Evolutionary conservation across 2,797 vertebrate species (phyloP), one percentile per base, ranked within the genome.

Genomic region (Leuciscus waleckii): DNA sequence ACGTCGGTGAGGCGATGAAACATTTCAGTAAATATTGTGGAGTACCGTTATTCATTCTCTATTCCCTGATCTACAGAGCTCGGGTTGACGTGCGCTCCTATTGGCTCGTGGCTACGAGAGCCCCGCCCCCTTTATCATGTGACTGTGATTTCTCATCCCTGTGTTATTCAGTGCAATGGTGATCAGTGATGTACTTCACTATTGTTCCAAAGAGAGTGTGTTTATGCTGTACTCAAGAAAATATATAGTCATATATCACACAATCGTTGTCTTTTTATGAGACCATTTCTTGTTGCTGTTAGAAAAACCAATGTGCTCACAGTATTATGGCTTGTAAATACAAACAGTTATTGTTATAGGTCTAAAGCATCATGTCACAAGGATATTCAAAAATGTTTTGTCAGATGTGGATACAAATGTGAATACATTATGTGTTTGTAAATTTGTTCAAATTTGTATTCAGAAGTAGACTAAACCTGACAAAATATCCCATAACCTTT

Each of bases 1-100:
- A 91, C 82, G 91, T 85, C 86, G 90, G 89, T 70, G 76, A 61
- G 89, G 78, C 83, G 89, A 91, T 89, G 85, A 90, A 71, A 90
- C 92, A 92, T 95, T 94, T 93, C 94, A 87, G 93, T 91, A 93
- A 88, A 93, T 56, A 88, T 88, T 91, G 88, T 90, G 80, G 82
- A 85, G 94, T 87, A 91, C 96, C 96, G 94, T 96, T 97, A 96
- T 95, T 95, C 95, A 93, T 84, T 90, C 94, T 90, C 88, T 90
- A 90, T 92, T 90, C 65, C 85, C 87, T 83, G 77, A 93, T 93
- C 92, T 93, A 90, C 87, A 87, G 84, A 91, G 90, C 90, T 92
- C 94, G 93, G 89, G 89, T 89, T 82, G 88, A 93, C 92, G 88
- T 92, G 85, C 94, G 87, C 90, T 88, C 79, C 93, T 91, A 97